Conservation (phyloP, 2,888 invertebrate genomes). For the Mythimna pallens region DNA sequence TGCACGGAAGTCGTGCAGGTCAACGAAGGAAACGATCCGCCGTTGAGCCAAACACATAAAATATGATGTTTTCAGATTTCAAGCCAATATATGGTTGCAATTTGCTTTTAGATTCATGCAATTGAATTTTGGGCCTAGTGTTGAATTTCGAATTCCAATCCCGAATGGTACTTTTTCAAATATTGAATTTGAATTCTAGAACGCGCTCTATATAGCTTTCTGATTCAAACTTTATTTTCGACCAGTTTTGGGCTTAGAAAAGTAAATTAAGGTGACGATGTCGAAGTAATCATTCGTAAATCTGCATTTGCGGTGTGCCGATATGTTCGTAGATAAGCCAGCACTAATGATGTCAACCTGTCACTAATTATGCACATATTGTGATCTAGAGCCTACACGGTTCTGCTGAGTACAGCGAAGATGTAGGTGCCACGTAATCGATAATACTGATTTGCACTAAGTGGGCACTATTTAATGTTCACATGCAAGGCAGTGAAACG, state of each 20-base stretch:
- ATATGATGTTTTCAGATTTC: neutral
- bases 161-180: neutral
- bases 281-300: conserved; percentile 18
- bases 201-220: neutral
- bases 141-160: conserved; percentile 18
- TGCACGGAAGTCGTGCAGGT: conserved; percentile 12
- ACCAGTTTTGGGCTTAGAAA: neutral
- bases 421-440: conserved; percentile 8
- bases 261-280: neutral
- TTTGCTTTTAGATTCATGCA: neutral
- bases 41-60: conserved; percentile 14
- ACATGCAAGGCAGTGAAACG: neutral
- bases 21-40: conserved; percentile 21
- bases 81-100: neutral
- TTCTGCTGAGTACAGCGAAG: conserved; percentile 24
- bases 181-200: conserved; percentile 9
- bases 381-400: conserved; percentile 52
- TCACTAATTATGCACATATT: conserved; percentile 52
- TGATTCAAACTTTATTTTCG: neutral
- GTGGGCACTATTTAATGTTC: neutral
- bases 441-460: conserved; percentile 27
- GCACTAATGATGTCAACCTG: conserved; percentile 43
- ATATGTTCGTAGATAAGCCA: conserved; percentile 31
- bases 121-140: neutral
- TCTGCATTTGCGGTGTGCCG: conserved; percentile 33